These are phyloP conservation scores for Lepilemur septentrionalis DNA, from an alignment of 2,797 vertebrate species.

Conservation along the genomic window DNA sequence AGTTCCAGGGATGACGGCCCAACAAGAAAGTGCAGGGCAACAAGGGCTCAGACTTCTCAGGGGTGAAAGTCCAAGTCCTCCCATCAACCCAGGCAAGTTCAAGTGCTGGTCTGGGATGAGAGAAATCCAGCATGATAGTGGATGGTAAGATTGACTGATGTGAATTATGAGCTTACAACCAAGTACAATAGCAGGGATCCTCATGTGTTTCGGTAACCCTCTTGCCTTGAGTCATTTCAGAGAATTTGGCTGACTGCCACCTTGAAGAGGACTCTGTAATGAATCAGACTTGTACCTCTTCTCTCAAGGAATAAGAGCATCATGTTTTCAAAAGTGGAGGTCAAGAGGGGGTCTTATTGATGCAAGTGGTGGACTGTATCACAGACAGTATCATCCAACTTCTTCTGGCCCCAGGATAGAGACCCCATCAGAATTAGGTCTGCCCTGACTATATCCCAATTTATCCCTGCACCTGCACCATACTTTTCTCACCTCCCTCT, in stretches of 20 bases:
- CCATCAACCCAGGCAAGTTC: background rate
- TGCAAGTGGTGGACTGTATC: background rate
- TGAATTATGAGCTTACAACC: background rate
- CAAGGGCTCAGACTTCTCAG: background rate
- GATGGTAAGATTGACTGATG: background rate
- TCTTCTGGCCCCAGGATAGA: background rate
- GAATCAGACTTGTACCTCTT: background rate
- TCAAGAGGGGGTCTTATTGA: background rate
- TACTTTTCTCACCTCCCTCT: background rate
- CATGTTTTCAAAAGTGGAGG: background rate
- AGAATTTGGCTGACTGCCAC: background rate
- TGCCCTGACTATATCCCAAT: background rate
- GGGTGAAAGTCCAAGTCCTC: background rate
- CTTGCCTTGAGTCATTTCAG: background rate
- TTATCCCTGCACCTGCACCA: background rate
- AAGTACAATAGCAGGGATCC: background rate
- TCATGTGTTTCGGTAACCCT: background rate
- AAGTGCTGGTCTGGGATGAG: background rate
- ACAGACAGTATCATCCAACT: background rate
- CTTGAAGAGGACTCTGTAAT: background rate
- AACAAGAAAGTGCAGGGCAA: background rate
- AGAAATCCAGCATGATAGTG: too few relatives aligned
- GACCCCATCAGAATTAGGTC: background rate
- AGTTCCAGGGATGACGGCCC: background rate
- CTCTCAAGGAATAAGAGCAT: background rate